phyloP scores from a whole-genome alignment of 1,140 invertebrate genomes.

The Phortica variegata region DNA sequence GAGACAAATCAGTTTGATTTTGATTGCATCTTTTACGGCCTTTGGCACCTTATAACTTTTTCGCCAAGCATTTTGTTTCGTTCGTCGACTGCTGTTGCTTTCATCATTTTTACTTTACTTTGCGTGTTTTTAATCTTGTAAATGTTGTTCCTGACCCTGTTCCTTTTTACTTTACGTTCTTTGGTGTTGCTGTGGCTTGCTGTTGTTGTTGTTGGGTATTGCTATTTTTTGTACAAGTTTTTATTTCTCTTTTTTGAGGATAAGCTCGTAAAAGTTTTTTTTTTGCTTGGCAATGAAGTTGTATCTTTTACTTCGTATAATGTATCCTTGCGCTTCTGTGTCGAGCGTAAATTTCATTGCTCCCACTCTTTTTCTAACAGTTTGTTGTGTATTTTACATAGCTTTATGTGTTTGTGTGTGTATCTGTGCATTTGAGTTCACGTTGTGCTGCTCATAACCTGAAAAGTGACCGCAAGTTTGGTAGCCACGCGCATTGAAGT shows the following conservation, averaged over 20 bases:
- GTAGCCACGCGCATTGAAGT: too few species aligned
- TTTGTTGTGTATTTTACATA: too few species aligned
- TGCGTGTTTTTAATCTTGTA: conserved; percentile 20
- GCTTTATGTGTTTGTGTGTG: too few species aligned
- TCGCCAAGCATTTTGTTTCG: conserved; percentile 8
- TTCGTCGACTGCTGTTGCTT: conserved; percentile 4
- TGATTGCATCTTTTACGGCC: conserved; percentile 51
- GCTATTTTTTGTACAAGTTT: conserved; percentile 4
- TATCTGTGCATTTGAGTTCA: too few species aligned
- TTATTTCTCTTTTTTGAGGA: conserved; percentile 21
- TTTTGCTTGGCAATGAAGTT: too few species aligned
- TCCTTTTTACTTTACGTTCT: conserved; percentile 25
- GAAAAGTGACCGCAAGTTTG: too few species aligned
- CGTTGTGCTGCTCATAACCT: too few species aligned
- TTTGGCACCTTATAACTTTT: conserved; percentile 51
- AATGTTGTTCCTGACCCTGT: conserved; percentile 4
- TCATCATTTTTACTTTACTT: conserved; percentile 4
- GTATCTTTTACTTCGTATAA: too few species aligned
- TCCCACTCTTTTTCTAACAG: too few species aligned
- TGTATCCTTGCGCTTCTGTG: too few species aligned
- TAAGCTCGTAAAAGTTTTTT: conserved; percentile 51
- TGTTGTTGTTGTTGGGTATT: conserved; percentile 34
- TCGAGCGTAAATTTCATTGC: too few species aligned
- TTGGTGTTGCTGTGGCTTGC: conserved; percentile 30
- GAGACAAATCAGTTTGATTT: conserved; percentile 54